Evolutionary conservation across 2,888 invertebrate genomes (phyloP).

Genomic region (Neocrepidodera transversa): DNA sequence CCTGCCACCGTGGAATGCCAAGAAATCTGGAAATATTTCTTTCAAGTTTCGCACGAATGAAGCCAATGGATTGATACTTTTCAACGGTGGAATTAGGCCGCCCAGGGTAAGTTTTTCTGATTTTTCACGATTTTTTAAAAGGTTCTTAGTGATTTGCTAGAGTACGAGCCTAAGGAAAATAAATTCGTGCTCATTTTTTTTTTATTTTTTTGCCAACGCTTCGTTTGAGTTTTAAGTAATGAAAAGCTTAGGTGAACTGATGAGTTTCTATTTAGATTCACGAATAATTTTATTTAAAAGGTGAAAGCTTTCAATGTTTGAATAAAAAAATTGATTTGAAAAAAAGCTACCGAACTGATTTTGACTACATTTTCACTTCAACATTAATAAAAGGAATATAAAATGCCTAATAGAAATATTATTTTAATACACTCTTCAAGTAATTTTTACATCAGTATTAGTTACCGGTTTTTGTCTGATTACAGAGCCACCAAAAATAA

Average conservation of each 20-base stretch:
- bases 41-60: conserved; percentile 96
- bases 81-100: conserved; percentile 84
- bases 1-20: conserved; percentile 90
- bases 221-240: conserved; percentile 3
- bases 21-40: conserved; percentile 86
- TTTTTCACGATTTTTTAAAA: conserved; percentile 6
- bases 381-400: too few relatives aligned
- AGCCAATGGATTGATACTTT: conserved; percentile 91
- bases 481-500: too few relatives aligned
- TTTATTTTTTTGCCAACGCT: neutral
- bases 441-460: too few relatives aligned
- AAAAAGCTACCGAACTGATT: too few relatives aligned
- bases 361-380: too few relatives aligned
- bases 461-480: too few relatives aligned
- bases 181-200: neutral
- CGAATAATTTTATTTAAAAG: neutral
- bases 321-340: too few relatives aligned
- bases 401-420: too few relatives aligned
- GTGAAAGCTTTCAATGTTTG: neutral
- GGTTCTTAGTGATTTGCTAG: conserved; percentile 9
- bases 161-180: neutral
- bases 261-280: neutral
- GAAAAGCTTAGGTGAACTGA: neutral
- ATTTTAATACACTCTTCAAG: too few relatives aligned
- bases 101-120: conserved; percentile 70